Evolutionary conservation across 2,888 invertebrate species (phyloP).

Genomic region (Drosophila greeni): DNA sequence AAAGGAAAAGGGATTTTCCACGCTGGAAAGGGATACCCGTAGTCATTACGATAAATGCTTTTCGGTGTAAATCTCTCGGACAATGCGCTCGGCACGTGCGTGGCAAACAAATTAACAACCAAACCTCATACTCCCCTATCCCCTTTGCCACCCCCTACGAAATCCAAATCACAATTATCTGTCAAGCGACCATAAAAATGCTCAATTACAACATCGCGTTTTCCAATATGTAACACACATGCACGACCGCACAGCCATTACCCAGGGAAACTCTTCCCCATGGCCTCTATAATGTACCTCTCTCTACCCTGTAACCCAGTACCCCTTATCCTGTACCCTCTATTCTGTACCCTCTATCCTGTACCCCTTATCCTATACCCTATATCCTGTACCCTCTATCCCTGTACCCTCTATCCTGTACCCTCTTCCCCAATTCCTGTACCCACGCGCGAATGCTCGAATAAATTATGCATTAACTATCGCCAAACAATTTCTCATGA

Average conservation of each 20-base stretch:
- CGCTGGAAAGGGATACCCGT: constrained; percentile 1
- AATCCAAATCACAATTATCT: constrained; percentile 69
- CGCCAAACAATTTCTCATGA: constrained; percentile 45
- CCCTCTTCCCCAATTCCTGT: not conserved
- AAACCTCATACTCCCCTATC: no score
- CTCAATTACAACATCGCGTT: constrained; percentile 59
- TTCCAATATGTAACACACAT: constrained; percentile 40
- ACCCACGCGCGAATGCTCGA: constrained; percentile 11
- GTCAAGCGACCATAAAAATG: constrained; percentile 61
- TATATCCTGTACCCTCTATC: not conserved
- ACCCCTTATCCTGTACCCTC: no score
- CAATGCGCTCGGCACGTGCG: constrained; percentile 61
- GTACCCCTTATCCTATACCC: not conserved
- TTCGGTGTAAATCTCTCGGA: constrained; percentile 51
- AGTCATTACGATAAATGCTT: constrained; percentile 31
- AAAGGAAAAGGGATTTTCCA: no score
- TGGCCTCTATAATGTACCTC: no score
- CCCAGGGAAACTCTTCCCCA: no score
- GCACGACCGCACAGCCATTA: constrained; percentile 4
- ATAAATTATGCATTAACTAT: constrained; percentile 53
- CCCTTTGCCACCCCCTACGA: no score
- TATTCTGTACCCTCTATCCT: not conserved
- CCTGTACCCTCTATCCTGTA: not conserved
- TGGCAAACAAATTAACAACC: constrained; percentile 51
- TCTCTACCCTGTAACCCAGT: no score